Conservation (phyloP, 2,888 invertebrate genomes). For the Ypsolopha scabrella region DNA sequence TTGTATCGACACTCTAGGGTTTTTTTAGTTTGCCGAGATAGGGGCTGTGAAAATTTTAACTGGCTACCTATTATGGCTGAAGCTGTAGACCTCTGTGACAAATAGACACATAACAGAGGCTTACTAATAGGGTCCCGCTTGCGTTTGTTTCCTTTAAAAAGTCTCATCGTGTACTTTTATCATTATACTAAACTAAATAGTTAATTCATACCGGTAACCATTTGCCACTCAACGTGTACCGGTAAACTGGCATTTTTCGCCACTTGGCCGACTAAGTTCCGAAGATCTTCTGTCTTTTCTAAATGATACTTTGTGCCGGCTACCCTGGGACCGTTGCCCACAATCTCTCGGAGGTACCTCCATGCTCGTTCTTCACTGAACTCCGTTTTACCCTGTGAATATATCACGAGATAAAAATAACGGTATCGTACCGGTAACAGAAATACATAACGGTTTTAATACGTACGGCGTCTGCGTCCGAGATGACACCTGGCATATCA, state of each 20-base stretch:
- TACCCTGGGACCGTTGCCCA: conserved; percentile 6
- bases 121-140: neutral
- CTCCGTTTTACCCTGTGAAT: neutral
- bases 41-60: too few relatives aligned
- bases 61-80: too few relatives aligned
- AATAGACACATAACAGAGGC: neutral
- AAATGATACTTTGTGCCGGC: conserved; percentile 6
- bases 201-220: conserved; percentile 5
- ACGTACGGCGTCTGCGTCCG: conserved; percentile 6
- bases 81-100: too few relatives aligned
- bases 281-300: conserved; percentile 2
- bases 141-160: neutral
- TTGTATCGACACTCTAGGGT: too few relatives aligned
- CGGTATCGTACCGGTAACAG: neutral
- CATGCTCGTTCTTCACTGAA: conserved; percentile 8
- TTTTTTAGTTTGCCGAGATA: too few relatives aligned
- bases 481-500: conserved; percentile 1
- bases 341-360: conserved; percentile 2
- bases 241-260: neutral
- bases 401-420: too few relatives aligned
- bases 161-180: neutral
- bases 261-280: conserved; percentile 2
- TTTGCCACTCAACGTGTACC: conserved; percentile 6
- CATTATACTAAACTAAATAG: too few relatives aligned
- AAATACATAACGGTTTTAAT: neutral